phyloP scores from a whole-genome alignment of 2,888 invertebrate genomes.

The Geotrupes spiniger region DNA sequence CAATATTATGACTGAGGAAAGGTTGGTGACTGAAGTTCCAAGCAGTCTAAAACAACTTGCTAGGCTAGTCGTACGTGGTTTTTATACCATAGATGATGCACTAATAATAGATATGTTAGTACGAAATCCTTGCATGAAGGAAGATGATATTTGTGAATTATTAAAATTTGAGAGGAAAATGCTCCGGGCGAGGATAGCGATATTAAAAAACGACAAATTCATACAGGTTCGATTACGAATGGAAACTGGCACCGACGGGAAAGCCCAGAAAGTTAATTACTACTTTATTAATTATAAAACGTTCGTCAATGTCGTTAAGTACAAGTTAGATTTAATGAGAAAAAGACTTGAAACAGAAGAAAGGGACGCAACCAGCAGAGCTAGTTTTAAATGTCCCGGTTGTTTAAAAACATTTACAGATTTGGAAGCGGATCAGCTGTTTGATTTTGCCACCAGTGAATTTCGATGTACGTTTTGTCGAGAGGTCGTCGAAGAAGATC shows the following conservation, averaged over 20 bases:
- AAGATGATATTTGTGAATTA: constrained; percentile 86
- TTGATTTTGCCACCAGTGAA: constrained; percentile 79
- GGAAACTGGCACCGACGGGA: constrained; percentile 93
- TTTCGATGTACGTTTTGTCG: constrained; percentile 89
- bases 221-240: constrained; percentile 88
- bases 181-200: constrained; percentile 81
- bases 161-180: constrained; percentile 93
- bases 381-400: constrained; percentile 90
- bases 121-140: constrained; percentile 92
- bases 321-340: constrained; percentile 93
- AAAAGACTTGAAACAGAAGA: constrained; percentile 95
- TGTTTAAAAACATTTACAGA: constrained; percentile 95
- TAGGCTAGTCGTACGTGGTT: constrained; percentile 86
- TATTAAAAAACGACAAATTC: constrained; percentile 88
- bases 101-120: constrained; percentile 94
- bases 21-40: constrained; percentile 86
- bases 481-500: constrained; percentile 90
- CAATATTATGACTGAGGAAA: constrained; percentile 64
- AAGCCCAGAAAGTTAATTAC: constrained; percentile 94
- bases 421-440: constrained; percentile 88
- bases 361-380: constrained; percentile 89
- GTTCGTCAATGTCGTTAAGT: constrained; percentile 96
- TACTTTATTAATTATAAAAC: constrained; percentile 97
- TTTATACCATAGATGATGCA: constrained; percentile 91
- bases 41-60: constrained; percentile 90